Evolutionary conservation across 2,888 invertebrate species (phyloP).

Genomic region (Tuberolachnus salignus): DNA sequence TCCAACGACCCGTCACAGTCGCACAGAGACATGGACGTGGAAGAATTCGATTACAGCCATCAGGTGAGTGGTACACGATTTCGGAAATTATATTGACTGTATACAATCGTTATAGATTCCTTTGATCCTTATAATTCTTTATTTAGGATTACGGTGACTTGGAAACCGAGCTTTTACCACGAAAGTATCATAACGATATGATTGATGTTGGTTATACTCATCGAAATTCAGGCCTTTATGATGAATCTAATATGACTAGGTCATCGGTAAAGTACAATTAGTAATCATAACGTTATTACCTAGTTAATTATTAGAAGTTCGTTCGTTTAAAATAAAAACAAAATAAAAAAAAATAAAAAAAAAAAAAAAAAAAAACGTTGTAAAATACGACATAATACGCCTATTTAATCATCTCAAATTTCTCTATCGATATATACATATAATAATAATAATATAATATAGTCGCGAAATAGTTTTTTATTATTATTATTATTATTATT

Average conservation of each 20-base stretch:
- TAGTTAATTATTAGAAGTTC: slow-evolving; percentile 5
- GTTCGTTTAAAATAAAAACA: background rate
- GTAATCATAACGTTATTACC: slow-evolving; percentile 29
- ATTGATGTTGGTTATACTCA: slow-evolving; percentile 46
- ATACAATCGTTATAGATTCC: background rate
- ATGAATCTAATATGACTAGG: slow-evolving; percentile 54
- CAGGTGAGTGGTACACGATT: slow-evolving; percentile 31
- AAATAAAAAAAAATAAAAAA: no score
- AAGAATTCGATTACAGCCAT: slow-evolving; percentile 51
- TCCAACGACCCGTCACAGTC: slow-evolving; percentile 22
- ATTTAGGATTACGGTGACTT: slow-evolving; percentile 57
- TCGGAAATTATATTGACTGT: background rate
- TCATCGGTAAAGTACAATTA: slow-evolving; percentile 55
- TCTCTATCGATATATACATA: no score
- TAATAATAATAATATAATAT: no score
- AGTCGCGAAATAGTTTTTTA: background rate
- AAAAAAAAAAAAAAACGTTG: no score
- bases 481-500: no score
- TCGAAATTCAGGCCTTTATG: slow-evolving; percentile 48
- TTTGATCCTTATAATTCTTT: slow-evolving; percentile 41
- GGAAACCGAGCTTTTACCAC: slow-evolving; percentile 57
- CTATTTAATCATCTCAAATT: no score
- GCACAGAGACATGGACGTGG: slow-evolving; percentile 48
- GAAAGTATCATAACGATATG: slow-evolving; percentile 54
- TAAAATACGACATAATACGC: no score